A percentile compares a stretch with the other conserved stretches of the same genome.
Evolutionary conservation across 2,113 vertebrate genomes (phyloP).

Genomic region (Leiothrix lutea): DNA sequence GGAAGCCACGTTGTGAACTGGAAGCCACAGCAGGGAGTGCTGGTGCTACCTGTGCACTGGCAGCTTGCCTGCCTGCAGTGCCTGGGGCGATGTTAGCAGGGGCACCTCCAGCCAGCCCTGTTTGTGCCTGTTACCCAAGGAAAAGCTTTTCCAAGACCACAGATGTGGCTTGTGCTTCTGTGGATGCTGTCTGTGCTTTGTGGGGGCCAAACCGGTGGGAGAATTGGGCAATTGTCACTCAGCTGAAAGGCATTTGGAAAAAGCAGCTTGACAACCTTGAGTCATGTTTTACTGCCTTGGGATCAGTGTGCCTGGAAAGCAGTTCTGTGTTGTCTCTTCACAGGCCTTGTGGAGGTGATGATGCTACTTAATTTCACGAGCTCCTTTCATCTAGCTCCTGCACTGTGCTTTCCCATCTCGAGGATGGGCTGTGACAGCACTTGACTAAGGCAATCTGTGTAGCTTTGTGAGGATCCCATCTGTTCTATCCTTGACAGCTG

Average conservation of each 20-base stretch:
- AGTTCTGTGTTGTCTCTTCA: slow-evolving; percentile 25
- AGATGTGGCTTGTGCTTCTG: background rate
- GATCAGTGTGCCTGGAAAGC: slow-evolving; percentile 48
- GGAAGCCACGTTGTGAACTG: background rate
- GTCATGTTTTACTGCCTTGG: slow-evolving; percentile 36
- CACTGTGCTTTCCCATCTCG: background rate
- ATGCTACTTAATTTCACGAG: slow-evolving; percentile 41
- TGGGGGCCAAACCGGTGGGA: background rate
- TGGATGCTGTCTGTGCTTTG: background rate
- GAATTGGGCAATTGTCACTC: background rate
- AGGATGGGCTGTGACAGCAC: slow-evolving; percentile 42
- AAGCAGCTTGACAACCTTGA: slow-evolving; percentile 28
- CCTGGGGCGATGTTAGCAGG: background rate
- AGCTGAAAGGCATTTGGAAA: background rate
- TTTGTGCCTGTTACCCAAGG: background rate
- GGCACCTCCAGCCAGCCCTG: background rate
- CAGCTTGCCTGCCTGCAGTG: background rate
- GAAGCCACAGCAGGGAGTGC: background rate
- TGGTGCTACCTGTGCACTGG: background rate
- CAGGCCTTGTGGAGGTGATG: slow-evolving; percentile 9
- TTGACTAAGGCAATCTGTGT: slow-evolving; percentile 42
- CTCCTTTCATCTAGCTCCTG: slow-evolving; percentile 46
- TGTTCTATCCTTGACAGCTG: slow-evolving; percentile 54
- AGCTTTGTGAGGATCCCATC: slow-evolving; percentile 51
- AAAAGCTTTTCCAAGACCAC: background rate